A percentile compares a stretch with the other conserved stretches of the same genome.
Evolutionary conservation across 2,113 vertebrate species (phyloP).

Genomic region (Dromaius novaehollandiae): DNA sequence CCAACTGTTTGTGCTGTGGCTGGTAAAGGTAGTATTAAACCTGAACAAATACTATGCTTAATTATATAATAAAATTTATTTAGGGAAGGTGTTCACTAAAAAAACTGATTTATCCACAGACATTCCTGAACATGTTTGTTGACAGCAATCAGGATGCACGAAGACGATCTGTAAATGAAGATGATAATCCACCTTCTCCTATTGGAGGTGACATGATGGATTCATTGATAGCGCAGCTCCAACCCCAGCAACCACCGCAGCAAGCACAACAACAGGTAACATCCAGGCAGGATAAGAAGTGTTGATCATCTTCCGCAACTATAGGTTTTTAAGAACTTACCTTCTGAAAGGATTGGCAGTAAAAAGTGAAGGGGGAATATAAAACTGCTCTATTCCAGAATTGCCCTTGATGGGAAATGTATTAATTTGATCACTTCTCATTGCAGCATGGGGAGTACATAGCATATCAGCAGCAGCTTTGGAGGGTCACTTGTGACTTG

Average conservation of each 20-base stretch:
- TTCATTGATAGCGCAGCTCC: constrained; percentile 89
- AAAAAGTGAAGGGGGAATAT: background rate
- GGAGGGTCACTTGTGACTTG: constrained; percentile 19
- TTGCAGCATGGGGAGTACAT: constrained; percentile 8
- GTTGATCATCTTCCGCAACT: background rate
- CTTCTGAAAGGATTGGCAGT: background rate
- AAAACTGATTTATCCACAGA: constrained; percentile 75
- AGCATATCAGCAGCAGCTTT: background rate
- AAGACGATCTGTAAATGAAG: constrained; percentile 94
- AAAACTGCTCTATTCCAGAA: background rate
- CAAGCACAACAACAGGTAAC: constrained; percentile 80
- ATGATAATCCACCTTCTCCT: constrained; percentile 98
- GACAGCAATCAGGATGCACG: constrained; percentile 97
- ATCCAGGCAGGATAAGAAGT: constrained; percentile 10
- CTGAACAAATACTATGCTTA: background rate
- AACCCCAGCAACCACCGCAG: constrained; percentile 81
- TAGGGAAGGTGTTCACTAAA: background rate
- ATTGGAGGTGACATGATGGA: constrained; percentile 95
- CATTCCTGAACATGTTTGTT: constrained; percentile 99
- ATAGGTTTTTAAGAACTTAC: background rate
- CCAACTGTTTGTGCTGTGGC: background rate
- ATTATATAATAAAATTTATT: background rate
- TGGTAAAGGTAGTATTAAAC: background rate
- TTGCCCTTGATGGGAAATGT: background rate
- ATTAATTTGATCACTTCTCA: constrained; percentile 29